Conservation (phyloP, 2,113 vertebrate species). For the Agapornis roseicollis region DNA sequence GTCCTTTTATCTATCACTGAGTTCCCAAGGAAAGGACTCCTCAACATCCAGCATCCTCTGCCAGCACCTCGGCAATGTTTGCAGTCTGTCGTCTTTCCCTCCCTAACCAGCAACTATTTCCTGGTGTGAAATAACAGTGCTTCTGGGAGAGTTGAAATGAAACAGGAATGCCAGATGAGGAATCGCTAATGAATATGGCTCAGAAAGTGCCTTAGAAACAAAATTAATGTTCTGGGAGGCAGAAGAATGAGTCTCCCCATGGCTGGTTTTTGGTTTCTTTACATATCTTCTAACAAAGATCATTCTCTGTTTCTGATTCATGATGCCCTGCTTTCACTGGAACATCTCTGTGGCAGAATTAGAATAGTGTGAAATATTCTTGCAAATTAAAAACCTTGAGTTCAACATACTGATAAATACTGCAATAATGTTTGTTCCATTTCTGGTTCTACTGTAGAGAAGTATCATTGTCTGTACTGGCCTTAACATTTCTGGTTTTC, state of each 20-base stretch:
- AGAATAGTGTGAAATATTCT: neutral
- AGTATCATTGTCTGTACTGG: neutral
- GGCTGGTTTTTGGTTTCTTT: neutral
- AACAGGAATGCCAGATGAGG: neutral
- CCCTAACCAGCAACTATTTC: neutral
- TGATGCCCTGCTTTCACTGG: neutral
- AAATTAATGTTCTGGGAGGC: neutral
- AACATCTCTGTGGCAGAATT: neutral
- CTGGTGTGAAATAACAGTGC: neutral
- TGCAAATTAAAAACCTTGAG: conserved; percentile 14
- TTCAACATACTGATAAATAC: conserved; percentile 12
- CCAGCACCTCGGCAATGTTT: neutral
- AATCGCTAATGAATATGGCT: neutral
- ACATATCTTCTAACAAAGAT: neutral
- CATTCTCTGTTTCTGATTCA: neutral
- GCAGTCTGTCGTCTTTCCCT: neutral
- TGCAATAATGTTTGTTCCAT: neutral
- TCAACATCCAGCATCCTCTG: neutral
- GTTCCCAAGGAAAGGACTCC: neutral
- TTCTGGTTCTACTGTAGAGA: neutral
- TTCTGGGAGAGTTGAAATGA: neutral
- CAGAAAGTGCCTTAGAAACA: neutral
- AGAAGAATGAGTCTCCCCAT: neutral
- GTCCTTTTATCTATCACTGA: neutral
- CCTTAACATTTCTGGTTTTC: neutral